Base-by-base conservation (phyloP, 2,888 invertebrate species). In the Escarpia spicata region DNA sequence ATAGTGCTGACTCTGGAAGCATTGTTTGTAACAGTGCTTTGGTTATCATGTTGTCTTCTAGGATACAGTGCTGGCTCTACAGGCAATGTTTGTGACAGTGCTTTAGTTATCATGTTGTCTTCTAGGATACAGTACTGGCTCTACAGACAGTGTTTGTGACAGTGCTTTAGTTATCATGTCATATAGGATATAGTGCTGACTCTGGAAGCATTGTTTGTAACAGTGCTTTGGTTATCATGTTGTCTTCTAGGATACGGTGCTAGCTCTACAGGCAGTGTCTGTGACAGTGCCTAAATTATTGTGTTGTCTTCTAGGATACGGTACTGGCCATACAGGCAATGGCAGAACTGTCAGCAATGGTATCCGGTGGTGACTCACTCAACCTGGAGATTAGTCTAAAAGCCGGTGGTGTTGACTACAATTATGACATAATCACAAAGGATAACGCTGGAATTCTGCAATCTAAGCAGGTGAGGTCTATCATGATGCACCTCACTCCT, bases 321-420 rank as follows among this genome's bases (percentile, higher is more conserved):
- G 96, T 97, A 15, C 93, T 97, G 58, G 97, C 96, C 8, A 95
- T 97, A 45, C 96, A 96, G 94, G 96, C 96, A 26, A 94, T 97
- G 92, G 96, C 96, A 6, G 95, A 95, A 92, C 96, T 96, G 93
- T 96, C 96, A 19, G 94, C 94, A 15, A 94, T 95, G 93, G 94
- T 95, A 10, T 94, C 94, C 60, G 94, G 93, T 91, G 52, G 31
- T 4, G 91, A 45, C 43, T 44, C 44, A 37, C 37, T 44, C 52
- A 94, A 93, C 92, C 95, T 95, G 91, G 93, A 95, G 91, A 93
- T 91, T 91, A 19, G n/a, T 37, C 31, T 31, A 89, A 44, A 75
- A 9, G 94, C 95, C 3, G 95, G 94, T 43, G 93, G 93, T 12
- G 93, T 94, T 90, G 92, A 93, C 4, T 94, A 95, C 91, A 94